These are phyloP conservation scores for Pempheris klunzingeri DNA, from an alignment of 2,797 vertebrate species.

Conservation along the genomic window DNA sequence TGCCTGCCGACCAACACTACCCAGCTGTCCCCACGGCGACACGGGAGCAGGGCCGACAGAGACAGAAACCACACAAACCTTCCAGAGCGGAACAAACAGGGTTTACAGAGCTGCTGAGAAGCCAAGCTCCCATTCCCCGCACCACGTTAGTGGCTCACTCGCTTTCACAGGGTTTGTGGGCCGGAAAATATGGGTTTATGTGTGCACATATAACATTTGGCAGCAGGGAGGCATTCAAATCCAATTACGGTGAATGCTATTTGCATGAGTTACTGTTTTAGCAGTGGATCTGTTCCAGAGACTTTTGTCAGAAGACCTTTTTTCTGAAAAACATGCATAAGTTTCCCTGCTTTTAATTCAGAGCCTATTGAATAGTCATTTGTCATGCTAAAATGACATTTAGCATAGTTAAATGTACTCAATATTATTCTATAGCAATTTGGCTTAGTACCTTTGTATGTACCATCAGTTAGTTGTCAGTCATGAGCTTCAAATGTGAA, in stretches of 20 bases:
- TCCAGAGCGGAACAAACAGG: slow-evolving; percentile 81
- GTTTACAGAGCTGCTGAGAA: slow-evolving; percentile 78
- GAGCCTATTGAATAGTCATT: slow-evolving; percentile 40
- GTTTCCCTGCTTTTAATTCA: slow-evolving; percentile 52
- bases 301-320: slow-evolving; percentile 68
- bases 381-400: slow-evolving; percentile 52
- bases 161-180: slow-evolving; percentile 82
- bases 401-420: slow-evolving; percentile 18
- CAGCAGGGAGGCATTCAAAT: slow-evolving; percentile 84
- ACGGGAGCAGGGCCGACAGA: slow-evolving; percentile 63
- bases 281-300: slow-evolving; percentile 66
- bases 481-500: slow-evolving; percentile 35
- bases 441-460: slow-evolving; percentile 18
- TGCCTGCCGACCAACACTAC: slow-evolving; percentile 65
- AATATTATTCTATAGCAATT: slow-evolving; percentile 21
- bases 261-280: slow-evolving; percentile 84
- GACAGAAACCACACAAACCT: slow-evolving; percentile 73
- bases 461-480: slow-evolving; percentile 19
- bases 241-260: slow-evolving; percentile 82
- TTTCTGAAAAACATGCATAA: slow-evolving; percentile 40
- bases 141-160: slow-evolving; percentile 75
- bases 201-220: slow-evolving; percentile 84
- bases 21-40: slow-evolving; percentile 72
- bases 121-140: slow-evolving; percentile 70
- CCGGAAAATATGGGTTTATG: slow-evolving; percentile 85